Evolutionary conservation across 2,113 vertebrate species (phyloP), one percentile per base, ranked within the genome.

Genomic region (Trichechus manatus): DNA sequence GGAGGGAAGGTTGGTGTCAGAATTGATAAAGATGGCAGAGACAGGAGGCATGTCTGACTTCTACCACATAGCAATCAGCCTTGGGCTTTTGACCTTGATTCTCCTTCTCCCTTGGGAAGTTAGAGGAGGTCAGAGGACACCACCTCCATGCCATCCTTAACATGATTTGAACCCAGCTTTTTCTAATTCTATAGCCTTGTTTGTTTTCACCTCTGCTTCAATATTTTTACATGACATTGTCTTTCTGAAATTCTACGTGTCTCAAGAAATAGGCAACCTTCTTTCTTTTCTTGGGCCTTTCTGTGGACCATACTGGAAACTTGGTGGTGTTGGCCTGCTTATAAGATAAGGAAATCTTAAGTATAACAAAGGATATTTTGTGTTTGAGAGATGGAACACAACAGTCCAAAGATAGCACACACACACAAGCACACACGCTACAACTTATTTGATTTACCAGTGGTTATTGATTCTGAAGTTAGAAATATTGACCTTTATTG

Each of bases 341-440:
- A 5, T 0, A n/a, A 68, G 29, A 6, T 10, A 42, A 44, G 31
- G 19, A 17, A 0, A 4, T 31, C 27, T 64, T 25, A 15, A 5
- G 3, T 0, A 20, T 29, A 59, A 63, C n/a, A 29, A 22, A 17
- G 39, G 1, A 19, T 6, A 0, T 1, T 6, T 0, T 7, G 11
- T 14, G 1, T 33, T 50, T 59, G 44, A 72, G 14, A 6, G 9
- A 11, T 10, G 3, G 8, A 19, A 4, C 31, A 14, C 36, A 5
- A 2, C 3, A 13, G 15, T 1, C 14, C 39, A 23, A 70, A 19
- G 39, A 19, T 6, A 6, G 33, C 15, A 44, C 29, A 36, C 75
- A 53, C 14, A 13, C n/a, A 56, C 53, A 9, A 50, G 47, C 53
- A 36, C 75, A 53, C 15, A 50, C 9, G 6, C n/a, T 10, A 6